These are phyloP conservation scores for Xestoiulus laeticollis DNA, from an alignment of 2,888 invertebrate species.

Conservation along the genomic window DNA sequence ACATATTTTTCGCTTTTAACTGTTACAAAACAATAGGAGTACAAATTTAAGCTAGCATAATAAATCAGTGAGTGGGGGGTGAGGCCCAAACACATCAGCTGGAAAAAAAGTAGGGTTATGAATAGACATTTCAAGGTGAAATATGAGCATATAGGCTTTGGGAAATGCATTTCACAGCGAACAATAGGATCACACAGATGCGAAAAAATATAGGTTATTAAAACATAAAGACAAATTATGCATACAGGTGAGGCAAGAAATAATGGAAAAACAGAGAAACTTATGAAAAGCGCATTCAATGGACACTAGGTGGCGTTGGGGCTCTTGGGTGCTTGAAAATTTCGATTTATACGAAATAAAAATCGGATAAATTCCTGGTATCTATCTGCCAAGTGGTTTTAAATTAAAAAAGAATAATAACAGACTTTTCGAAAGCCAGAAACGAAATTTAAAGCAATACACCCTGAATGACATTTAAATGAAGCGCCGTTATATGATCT, in stretches of 20 bases:
- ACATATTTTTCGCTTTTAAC: not conserved
- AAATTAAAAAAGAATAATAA: too few species aligned
- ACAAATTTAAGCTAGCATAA: constrained; percentile 13
- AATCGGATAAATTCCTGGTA: too few species aligned
- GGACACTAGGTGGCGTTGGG: not conserved
- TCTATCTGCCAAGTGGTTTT: too few species aligned
- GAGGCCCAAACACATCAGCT: not conserved
- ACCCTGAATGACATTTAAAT: too few species aligned
- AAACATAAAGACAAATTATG: constrained; percentile 6
- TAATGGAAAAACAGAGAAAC: not conserved
- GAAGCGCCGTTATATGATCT: too few species aligned
- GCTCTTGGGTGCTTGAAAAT: not conserved
- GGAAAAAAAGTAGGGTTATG: not conserved
- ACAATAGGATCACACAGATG: constrained; percentile 13
- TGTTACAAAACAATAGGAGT: constrained; percentile 29
- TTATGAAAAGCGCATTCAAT: not conserved
- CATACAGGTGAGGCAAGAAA: not conserved
- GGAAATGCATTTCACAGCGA: not conserved
- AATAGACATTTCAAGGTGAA: constrained; percentile 8
- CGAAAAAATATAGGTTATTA: constrained; percentile 19
- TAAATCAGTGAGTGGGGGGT: not conserved
- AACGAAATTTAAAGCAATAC: too few species aligned
- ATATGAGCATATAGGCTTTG: not conserved
- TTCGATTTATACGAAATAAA: too few species aligned
- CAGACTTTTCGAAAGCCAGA: too few species aligned